Percentiles rank a stretch among this genome's conserved stretches.
Evolutionary conservation across 2,888 invertebrate species (phyloP).

Genomic region (Andrena chrysosceles): DNA sequence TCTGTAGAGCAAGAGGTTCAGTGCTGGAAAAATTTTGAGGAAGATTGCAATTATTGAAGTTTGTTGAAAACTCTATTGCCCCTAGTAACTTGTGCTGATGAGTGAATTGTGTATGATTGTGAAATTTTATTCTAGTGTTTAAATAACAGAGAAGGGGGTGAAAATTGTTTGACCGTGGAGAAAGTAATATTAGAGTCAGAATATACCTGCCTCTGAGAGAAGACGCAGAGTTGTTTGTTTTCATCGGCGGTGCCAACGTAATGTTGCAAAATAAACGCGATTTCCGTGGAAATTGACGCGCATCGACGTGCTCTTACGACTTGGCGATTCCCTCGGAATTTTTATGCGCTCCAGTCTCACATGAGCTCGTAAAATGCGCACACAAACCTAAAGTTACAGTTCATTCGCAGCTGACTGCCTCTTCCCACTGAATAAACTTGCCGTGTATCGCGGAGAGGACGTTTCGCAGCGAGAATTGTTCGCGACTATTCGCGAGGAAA

Average conservation of each 20-base stretch:
- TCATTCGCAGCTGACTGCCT: conserved; percentile 52
- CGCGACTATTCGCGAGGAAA: conserved; percentile 24
- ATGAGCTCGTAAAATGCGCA: conserved; percentile 37
- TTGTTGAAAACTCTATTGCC: background rate
- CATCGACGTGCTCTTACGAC: conserved; percentile 7
- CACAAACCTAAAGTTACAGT: conserved; percentile 37
- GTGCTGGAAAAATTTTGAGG: background rate
- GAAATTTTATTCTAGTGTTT: background rate
- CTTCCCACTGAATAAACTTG: conserved; percentile 40
- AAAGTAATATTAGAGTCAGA: background rate
- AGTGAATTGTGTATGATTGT: background rate
- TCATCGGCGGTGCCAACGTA: background rate
- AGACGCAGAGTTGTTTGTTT: background rate
- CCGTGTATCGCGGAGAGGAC: background rate
- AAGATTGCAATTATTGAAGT: background rate
- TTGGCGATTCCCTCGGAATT: conserved; percentile 36
- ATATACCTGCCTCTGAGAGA: background rate
- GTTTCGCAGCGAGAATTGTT: conserved; percentile 37
- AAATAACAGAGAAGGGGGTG: background rate
- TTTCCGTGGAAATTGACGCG: conserved; percentile 13
- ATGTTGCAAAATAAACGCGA: background rate
- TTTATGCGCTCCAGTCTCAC: conserved; percentile 28
- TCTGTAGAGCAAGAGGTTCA: no score
- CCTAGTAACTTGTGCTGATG: background rate
- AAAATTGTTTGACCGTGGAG: background rate